Evolutionary conservation across 1,140 invertebrate species (phyloP).

Genomic region (Lordiphosa collinella): DNA sequence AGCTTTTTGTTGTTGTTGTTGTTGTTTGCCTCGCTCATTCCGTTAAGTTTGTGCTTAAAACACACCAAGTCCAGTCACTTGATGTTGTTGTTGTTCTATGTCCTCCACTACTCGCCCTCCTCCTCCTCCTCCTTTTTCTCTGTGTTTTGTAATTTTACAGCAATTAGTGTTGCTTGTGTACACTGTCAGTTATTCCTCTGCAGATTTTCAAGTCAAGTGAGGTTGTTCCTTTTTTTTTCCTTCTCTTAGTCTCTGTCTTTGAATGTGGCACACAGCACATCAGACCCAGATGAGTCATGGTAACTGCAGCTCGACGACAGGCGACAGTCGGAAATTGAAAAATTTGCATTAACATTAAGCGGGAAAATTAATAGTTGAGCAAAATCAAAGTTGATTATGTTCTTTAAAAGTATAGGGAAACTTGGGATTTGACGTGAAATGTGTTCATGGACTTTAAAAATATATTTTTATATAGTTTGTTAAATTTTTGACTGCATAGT

Average conservation of each 20-base stretch:
- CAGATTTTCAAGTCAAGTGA: constrained; percentile 55
- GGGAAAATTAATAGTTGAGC: too few species aligned
- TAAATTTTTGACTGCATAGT: too few species aligned
- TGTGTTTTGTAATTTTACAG: constrained; percentile 57
- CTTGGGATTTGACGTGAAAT: too few species aligned
- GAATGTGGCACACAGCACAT: constrained; percentile 5
- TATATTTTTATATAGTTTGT: too few species aligned
- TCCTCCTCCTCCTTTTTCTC: not conserved
- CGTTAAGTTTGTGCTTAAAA: constrained; percentile 32
- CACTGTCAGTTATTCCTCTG: constrained; percentile 59
- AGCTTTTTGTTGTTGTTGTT: constrained; percentile 36
- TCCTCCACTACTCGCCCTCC: constrained; percentile 3
- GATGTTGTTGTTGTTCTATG: constrained; percentile 45
- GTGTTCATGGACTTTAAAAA: too few species aligned
- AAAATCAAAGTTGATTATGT: too few species aligned
- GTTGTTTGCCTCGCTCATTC: constrained; percentile 44
- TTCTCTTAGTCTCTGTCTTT: constrained; percentile 15
- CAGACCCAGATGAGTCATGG: constrained; percentile 48
- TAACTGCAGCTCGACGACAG: constrained; percentile 1
- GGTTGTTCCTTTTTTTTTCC: constrained; percentile 4
- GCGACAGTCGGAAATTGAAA: too few species aligned
- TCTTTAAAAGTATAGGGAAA: too few species aligned
- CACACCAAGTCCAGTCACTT: constrained; percentile 31
- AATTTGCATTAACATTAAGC: too few species aligned
- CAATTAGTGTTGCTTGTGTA: constrained; percentile 69